Base-by-base conservation (phyloP, 2,113 vertebrate species). In the Bombycilla garrulus region DNA sequence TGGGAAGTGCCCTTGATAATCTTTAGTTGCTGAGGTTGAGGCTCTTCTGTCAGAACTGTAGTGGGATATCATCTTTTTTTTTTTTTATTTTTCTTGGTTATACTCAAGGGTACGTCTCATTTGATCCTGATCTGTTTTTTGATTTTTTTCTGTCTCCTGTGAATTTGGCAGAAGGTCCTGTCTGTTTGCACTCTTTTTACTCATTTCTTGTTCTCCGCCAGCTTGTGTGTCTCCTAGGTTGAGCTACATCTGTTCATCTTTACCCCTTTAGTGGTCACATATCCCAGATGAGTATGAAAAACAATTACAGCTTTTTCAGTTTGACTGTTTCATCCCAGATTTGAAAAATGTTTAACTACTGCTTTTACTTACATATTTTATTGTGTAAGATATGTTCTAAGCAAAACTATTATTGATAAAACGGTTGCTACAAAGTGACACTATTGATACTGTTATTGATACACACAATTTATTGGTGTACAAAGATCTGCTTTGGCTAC, bases 51-150 rank as follows among this genome's bases (percentile, higher is more conserved):
- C 54, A 83, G 14, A 65, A 19, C 4, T 53, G 2, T 16, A 60
- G 12, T 2, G 2, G 5, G 3, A 4, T 86, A 18, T 23, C 45
- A 6, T 47, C 9, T 74, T 25, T 76, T 70, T 20, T 64, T 45
- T n/a, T n/a, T 22, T 81, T 76, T 15, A 45, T 56, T 73, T 81
- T 70, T 31, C 12, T 81, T n/a, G 16, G 6, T 74, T 70, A 47
- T 26, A 48, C 15, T 60, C 9, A 0, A 65, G 15, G 1, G 2
- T 56, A 60, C 0, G 3, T 70, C 17, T 74, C 28, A 38, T 53
- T 90, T 85, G 17, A n/a, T 81, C 31, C 12, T 65, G 65, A 38
- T 51, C 28, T 40, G 18, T 1, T 50, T 82, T 56, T 60, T 19
- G 0, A 1, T 51, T 64, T 64, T 38, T 76, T 14, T 9, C 10